Evolutionary conservation across 2,797 vertebrate species (phyloP).

Genomic region (Bucorvus abyssinicus): DNA sequence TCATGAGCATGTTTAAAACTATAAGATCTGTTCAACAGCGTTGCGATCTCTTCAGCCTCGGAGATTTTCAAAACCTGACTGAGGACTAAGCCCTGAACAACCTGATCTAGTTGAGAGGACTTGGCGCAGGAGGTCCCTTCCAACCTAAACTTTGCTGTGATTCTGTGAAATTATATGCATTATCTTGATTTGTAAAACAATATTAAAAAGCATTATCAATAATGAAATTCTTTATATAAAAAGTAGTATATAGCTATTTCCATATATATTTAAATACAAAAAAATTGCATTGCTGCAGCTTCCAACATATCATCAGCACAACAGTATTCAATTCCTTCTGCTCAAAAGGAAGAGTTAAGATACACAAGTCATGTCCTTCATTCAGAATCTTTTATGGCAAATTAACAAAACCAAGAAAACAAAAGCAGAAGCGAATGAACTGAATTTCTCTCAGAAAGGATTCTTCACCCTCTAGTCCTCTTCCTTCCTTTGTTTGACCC

Average conservation of each 20-base stretch:
- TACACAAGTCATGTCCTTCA: background rate
- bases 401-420: background rate
- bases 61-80: background rate
- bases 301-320: background rate
- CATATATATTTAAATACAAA: background rate
- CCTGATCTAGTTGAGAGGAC: background rate
- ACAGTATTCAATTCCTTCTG: background rate
- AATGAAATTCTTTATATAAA: background rate
- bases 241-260: background rate
- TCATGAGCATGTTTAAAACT: background rate
- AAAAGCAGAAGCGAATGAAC: background rate
- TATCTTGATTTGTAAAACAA: background rate
- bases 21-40: background rate
- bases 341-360: background rate
- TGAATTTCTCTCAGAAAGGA: background rate
- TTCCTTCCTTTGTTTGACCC: background rate
- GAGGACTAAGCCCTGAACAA: background rate
- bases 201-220: background rate
- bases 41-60: background rate
- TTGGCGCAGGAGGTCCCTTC: background rate
- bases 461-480: background rate
- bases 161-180: background rate
- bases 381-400: background rate
- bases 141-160: background rate
- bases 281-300: background rate